Base-by-base conservation (phyloP, 2,797 vertebrate species). In the Enteromius mattozi region DNA sequence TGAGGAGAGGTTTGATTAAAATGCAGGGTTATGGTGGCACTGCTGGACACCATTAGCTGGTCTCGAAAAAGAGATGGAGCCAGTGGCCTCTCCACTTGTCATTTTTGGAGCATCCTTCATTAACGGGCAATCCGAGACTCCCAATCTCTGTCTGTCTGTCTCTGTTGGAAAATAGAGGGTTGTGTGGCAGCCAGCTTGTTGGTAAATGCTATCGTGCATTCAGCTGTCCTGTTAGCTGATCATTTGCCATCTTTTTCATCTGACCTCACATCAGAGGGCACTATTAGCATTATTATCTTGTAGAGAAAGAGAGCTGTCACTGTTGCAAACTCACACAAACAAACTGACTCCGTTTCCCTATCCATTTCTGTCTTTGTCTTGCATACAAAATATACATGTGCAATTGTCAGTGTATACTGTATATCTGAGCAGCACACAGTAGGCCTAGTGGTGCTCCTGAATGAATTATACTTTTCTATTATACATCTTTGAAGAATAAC, bases 401-500 rank as follows among this genome's bases (percentile, higher is more conserved):
- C 9, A 13, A 14, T 69, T 40, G 35, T 69, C 14, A 7, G 3
- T 17, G 16, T 65, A 65, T 9, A 33, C 27, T 65, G 21, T 69
- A 69, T 68, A 40, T 69, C 35, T 2, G 4, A 69, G 10, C 35
- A n/a, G 12, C 66, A 42, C 66, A 69, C 21, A 42, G 30, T 35
- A 35, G 51, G 19, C 19, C 51, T 54, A 9, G 16, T 19, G 63
- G 33, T 35, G 30, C 17, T 66, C 30, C 4, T 42, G 10, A 40
- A 19, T 66, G 3, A 66, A 72, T 72, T 82, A 76, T 69, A 68
- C 91, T 94, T 93, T 93, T 89, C 92, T 93, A 88, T 87, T 87
- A 90, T 91, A 80, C 90, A 92, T 92, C 87, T 92, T 86, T 86
- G 66, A 87, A 89, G 89, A 92, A 92, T 92, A 85, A 86, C 87